A percentile compares a stretch with the other conserved stretches of the same genome.
Evolutionary conservation across 2,113 vertebrate species (phyloP).

Genomic region (Forbesichthys agassizii): DNA sequence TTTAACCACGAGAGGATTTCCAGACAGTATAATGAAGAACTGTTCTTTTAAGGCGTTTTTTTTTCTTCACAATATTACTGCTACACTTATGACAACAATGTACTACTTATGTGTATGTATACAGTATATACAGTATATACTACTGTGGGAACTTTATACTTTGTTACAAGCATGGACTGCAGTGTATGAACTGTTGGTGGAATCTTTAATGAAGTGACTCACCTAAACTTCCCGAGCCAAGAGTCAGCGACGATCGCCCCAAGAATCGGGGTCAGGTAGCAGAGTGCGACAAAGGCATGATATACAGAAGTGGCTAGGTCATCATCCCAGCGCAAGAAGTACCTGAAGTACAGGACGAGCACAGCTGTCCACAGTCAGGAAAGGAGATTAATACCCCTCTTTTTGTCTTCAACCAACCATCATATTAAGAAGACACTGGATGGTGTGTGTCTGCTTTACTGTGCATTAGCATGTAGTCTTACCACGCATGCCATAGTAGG

Average conservation of each 20-base stretch:
- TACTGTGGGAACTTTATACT: background rate
- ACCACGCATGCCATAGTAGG: constrained; percentile 99
- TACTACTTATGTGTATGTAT: background rate
- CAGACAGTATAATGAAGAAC: too few relatives aligned
- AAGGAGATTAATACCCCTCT: background rate
- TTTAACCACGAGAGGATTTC: too few relatives aligned
- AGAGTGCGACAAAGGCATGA: constrained; percentile 90
- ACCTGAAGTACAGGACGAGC: constrained; percentile 89
- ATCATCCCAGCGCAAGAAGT: constrained; percentile 85
- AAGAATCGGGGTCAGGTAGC: constrained; percentile 91
- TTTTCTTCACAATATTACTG: too few relatives aligned
- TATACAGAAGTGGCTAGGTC: constrained; percentile 88
- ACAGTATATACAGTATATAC: background rate
- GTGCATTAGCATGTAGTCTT: constrained; percentile 25
- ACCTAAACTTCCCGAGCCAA: constrained; percentile 97
- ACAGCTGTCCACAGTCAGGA: constrained; percentile 76
- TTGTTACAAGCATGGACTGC: background rate
- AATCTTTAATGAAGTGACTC: constrained; percentile 56
- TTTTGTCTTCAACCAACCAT: background rate
- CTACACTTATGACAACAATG: too few relatives aligned
- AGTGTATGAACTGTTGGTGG: background rate
- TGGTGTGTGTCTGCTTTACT: background rate
- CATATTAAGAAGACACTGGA: background rate
- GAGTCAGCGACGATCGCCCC: constrained; percentile 93
- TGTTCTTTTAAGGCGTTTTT: background rate